Base-by-base conservation (phyloP, 2,888 invertebrate species). In the Pantelozetes paolii region DNA sequence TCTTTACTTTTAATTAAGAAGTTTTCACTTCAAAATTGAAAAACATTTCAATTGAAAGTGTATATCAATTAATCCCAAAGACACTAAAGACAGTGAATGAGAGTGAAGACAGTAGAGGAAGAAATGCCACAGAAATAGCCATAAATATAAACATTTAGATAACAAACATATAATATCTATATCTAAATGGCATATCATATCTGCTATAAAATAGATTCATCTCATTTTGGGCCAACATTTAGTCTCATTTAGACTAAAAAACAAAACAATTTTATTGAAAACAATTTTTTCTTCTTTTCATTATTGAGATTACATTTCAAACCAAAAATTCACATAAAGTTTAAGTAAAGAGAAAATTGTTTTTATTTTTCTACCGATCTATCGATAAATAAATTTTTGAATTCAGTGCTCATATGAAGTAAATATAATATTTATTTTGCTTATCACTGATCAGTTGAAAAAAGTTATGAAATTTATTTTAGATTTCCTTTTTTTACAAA, bases 71-170 rank as follows among this genome's bases (percentile, higher is more conserved):
- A 36, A 36, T 36, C 5, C 6, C 5, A 36, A 8, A 5, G 36
- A 11, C 5, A 36, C 36, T 36, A 11, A 36, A n/a, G n/a, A n/a
- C n/a, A n/a, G n/a, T 36, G 36, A 5, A 36, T 9, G 9, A 36
- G 9, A 36, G 9, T 36, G 11, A 13, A 2, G 45, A 45, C 45
- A 36, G 36, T 2, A 45, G 15, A 45, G 45, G 45, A 45, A 2
- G 18, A 18, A 45, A 45, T 15, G 15, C 15, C 45, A 18, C 45
- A 13, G 2, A 45, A 45, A 45, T 45, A 45, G 45, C 45, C 15
- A 45, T 45, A 45, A 45, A 45, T 45, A 45, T 45, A n/a, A 18
- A 45, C 45, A 45, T 45, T 45, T 45, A 45, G 45, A 45, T 45
- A 45, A 45, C 18, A 15, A 18, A 15, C 6, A 45, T 45, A 9